These are phyloP conservation scores for Garra rufa DNA, from an alignment of 2,113 vertebrate species.

Conservation along the genomic window DNA sequence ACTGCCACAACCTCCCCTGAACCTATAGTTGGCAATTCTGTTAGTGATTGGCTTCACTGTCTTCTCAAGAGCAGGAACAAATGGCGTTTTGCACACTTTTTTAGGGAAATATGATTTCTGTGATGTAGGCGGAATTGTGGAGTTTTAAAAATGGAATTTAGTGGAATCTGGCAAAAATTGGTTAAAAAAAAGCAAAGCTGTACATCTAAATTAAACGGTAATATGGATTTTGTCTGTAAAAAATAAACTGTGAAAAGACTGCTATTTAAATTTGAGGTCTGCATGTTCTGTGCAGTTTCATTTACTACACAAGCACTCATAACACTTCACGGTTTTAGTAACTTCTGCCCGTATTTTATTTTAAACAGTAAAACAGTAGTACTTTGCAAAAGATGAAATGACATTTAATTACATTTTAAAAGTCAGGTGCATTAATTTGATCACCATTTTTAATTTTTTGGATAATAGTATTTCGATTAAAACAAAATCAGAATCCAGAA, in stretches of 20 bases:
- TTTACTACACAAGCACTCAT: not conserved
- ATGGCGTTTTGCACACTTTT: not conserved
- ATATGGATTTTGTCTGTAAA: not conserved
- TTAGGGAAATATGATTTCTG: not conserved
- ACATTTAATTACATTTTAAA: not conserved
- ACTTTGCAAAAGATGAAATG: not conserved
- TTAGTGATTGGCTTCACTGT: not conserved
- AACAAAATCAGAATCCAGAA: not conserved
- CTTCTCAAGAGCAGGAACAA: not conserved
- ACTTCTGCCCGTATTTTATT: not conserved
- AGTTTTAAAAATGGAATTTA: not conserved
- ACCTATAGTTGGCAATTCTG: not conserved
- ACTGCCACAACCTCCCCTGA: conserved; percentile 14
- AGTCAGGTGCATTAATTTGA: not conserved
- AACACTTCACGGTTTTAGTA: not conserved
- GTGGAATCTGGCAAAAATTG: not conserved
- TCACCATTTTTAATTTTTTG: not conserved
- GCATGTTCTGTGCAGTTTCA: not conserved
- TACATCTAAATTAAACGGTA: not conserved
- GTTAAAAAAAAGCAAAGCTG: not conserved
- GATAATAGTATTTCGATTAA: not conserved
- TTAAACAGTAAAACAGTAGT: not conserved
- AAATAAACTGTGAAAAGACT: too few relatives aligned
- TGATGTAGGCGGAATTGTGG: fast-evolving
- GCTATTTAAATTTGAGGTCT: not conserved